Evolutionary conservation across 2,888 invertebrate species (phyloP).

Genomic region (Arenicola marina): DNA sequence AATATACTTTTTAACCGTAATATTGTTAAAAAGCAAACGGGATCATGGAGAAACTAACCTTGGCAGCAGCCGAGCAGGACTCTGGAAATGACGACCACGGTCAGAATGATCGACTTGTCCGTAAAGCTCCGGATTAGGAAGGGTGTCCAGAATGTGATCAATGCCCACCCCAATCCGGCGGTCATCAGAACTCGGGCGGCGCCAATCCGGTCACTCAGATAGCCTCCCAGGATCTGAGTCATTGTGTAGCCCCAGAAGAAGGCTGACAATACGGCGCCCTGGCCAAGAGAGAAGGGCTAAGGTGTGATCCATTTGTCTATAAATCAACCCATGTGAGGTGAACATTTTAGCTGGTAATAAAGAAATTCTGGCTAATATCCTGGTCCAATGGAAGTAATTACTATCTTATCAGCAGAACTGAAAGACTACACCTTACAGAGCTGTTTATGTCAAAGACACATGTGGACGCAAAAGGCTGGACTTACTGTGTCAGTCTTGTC

Average conservation of each 20-base stretch:
- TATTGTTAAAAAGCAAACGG: too few relatives aligned
- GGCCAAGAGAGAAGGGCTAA: conserved; percentile 2
- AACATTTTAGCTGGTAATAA: neutral
- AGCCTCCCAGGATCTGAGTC: conserved; percentile 66
- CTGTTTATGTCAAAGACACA: neutral
- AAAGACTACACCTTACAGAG: neutral
- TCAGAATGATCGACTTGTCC: conserved; percentile 64
- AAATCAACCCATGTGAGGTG: neutral
- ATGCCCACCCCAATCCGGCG: conserved; percentile 66
- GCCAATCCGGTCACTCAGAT: conserved; percentile 66
- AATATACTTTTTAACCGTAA: too few relatives aligned
- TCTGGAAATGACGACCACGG: conserved; percentile 68
- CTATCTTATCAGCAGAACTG: neutral
- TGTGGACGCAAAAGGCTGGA: too few relatives aligned
- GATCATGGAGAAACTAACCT: conserved; percentile 63
- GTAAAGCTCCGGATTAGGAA: conserved; percentile 58
- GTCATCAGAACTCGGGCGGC: conserved; percentile 71
- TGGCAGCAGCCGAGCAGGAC: conserved; percentile 72
- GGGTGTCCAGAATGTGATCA: conserved; percentile 59
- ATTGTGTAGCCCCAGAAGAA: conserved; percentile 78
- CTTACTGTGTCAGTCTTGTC: conserved; percentile 69
- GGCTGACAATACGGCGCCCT: conserved; percentile 72
- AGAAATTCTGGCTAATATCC: too few relatives aligned
- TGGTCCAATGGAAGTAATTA: neutral
- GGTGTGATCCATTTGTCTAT: neutral